Base-by-base conservation (phyloP, 1,140 invertebrate species). In the Lepeophtheirus salmonis region DNA sequence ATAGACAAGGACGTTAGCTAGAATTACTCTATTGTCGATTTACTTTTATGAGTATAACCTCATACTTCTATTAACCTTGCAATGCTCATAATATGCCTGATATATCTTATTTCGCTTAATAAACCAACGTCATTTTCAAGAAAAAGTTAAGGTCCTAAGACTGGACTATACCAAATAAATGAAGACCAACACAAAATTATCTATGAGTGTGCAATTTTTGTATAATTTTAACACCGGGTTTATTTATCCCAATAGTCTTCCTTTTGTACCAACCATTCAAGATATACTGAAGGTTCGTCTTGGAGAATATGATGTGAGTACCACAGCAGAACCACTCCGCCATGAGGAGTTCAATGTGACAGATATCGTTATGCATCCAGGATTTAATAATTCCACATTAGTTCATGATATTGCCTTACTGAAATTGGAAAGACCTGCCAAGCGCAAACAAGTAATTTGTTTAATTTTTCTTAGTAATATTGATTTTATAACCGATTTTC, bases 231-330 rank as follows among this genome's bases (percentile, higher is more conserved):
- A n/a, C n/a, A n/a, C n/a, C n/a, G n/a, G n/a, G n/a, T n/a, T n/a
- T 58, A 59, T 18, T 17, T 50, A 6, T 56, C 51, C 63, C 18
- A 30, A 16, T 59, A 63, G 22, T 25, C 17, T 50, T 20, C 48
- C 18, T 13, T 26, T 21, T 23, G 21, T 56, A 26, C 30, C 55
- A 67, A 65, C 59, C 59, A 64, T 25, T 50, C 64, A 22, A 59
- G 63, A 60, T 55, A 4, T 64, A 13, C 64, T 75, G 63, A 73
- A 72, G 64, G 69, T 76, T 3, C 66, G 72, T 13, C 67, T 74
- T 0, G 76, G 76, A 3, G 74, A 76, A 64, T 74, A 75, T 63
- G 73, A 77, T 51, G 71, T 76, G 3, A 69, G 68, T 21, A 68
- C 67, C 2, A 70, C 68, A 13, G 63, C 63, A 1, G 70, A 71